Percentiles rank a stretch among this genome's conserved stretches.
Conservation (phyloP, 2,888 invertebrate species). For the Parnassius mnemosyne region DNA sequence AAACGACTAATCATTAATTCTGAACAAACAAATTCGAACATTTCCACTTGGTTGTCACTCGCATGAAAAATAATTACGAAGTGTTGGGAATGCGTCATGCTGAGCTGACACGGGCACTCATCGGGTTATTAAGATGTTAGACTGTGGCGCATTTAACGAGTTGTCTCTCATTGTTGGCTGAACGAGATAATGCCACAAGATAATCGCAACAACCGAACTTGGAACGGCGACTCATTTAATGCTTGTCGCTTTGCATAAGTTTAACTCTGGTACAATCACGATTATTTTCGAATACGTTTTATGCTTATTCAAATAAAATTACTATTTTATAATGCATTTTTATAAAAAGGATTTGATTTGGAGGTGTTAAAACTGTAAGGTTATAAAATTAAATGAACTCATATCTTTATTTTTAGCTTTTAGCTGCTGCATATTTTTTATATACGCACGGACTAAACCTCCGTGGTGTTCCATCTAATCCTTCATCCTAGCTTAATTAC, state of each 20-base stretch:
- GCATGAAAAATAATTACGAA: conserved; percentile 70
- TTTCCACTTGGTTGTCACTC: conserved; percentile 65
- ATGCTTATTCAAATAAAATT: background rate
- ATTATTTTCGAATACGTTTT: conserved; percentile 23
- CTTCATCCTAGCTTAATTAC: too few species aligned
- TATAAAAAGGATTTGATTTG: too few species aligned
- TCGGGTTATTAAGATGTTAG: conserved; percentile 73
- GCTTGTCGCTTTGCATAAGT: conserved; percentile 66
- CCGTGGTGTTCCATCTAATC: too few species aligned
- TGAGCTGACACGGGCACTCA: conserved; percentile 69
- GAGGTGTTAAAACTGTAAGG: too few species aligned
- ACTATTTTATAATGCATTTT: too few species aligned
- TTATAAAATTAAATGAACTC: too few species aligned
- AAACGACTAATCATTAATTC: conserved; percentile 51
- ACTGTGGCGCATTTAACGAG: conserved; percentile 54
- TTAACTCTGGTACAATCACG: conserved; percentile 30
- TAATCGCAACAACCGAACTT: conserved; percentile 59
- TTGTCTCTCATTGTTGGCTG: conserved; percentile 61
- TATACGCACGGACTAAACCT: too few species aligned
- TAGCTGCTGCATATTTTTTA: too few species aligned
- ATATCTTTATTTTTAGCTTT: too few species aligned
- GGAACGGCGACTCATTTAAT: conserved; percentile 70
- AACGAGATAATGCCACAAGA: conserved; percentile 63
- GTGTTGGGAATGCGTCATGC: conserved; percentile 66
- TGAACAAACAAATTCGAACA: conserved; percentile 27